Percentiles rank a stretch among this genome's conserved stretches.
These are phyloP conservation scores for Piezodorus guildinii DNA, from an alignment of 1,140 invertebrate species.

Conservation along the genomic window DNA sequence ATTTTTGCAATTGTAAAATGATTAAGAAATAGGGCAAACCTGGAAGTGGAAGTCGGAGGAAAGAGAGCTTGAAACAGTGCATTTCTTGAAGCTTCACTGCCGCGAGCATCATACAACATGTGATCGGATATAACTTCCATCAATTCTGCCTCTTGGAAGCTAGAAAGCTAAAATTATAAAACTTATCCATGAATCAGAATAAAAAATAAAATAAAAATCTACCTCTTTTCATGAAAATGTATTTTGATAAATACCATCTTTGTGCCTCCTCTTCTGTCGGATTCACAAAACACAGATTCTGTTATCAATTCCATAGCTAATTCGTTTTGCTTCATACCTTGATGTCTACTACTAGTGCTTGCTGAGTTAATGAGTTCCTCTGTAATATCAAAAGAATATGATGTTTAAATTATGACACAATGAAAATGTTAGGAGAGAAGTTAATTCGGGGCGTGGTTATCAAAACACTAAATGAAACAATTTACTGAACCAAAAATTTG, in stretches of 20 bases:
- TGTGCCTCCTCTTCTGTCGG: conserved; percentile 44
- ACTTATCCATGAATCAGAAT: not conserved
- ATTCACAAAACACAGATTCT: conserved; percentile 70
- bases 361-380: conserved; percentile 6
- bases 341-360: conserved; percentile 23
- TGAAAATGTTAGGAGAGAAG: no score
- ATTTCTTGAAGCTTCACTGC: conserved; percentile 60
- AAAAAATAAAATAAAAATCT: not conserved
- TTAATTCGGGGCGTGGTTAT: no score
- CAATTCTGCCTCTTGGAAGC: conserved; percentile 61
- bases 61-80: conserved; percentile 69
- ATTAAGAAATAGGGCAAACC: no score
- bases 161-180: conserved; percentile 37
- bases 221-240: no score
- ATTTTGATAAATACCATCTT: conserved; percentile 19
- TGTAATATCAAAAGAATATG: conserved; percentile 1
- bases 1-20: no score
- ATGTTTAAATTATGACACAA: not conserved
- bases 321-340: conserved; percentile 43
- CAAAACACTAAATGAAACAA: no score
- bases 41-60: conserved; percentile 31
- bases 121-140: conserved; percentile 63
- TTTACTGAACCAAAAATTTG: no score
- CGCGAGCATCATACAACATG: conserved; percentile 47
- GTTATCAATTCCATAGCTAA: conserved; percentile 63